Base-by-base conservation (phyloP, 2,797 vertebrate genomes). In the Sparidentex hasta region DNA sequence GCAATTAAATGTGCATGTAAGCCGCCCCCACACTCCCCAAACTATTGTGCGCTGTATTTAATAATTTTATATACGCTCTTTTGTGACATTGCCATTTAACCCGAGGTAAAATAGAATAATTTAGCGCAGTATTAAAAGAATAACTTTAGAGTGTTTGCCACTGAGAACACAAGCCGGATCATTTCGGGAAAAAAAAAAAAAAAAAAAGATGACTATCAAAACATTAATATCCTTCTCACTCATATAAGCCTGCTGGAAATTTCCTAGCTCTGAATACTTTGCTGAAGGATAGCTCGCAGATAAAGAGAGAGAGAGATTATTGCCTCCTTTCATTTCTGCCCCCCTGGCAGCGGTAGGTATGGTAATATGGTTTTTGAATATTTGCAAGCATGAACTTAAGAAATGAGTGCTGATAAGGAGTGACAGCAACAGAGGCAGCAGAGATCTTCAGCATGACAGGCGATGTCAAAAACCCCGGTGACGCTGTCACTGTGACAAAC, bases 1-100 rank as follows among this genome's bases (percentile, higher is more conserved):
- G 95, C 95, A 95, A 96, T 96, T 95, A 96, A 95, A 95, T 84
- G 91, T 88, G 90, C 94, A 82, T 94, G 94, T 95, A 94, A 95
- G 87, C 94, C 94, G 85, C 95, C 95, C 94, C 92, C 94, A 78
- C 93, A 86, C 87, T 90, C 84, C 93, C 85, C 86, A 80, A 89
- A 91, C 93, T 90, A 95, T 95, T 95, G 95, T 95, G 91, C 81
- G 88, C 65, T 63, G 83, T 84, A 92, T 94, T 94, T 94, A 93
- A 95, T 92, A 90, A 94, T 94, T 94, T 95, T 94, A 94, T 93
- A 92, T 88, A 85, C 92, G 81, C 93, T 93, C 93, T 92, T 94
- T 95, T 94, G 93, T 95, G 92, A 93, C 91, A 87, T 83, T 89
- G 90, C 88, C 90, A 88, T 95, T 94, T 95, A 94, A 95, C 95